Evolutionary conservation across 2,888 invertebrate genomes (phyloP).

Genomic region (Caradrina kadenii): DNA sequence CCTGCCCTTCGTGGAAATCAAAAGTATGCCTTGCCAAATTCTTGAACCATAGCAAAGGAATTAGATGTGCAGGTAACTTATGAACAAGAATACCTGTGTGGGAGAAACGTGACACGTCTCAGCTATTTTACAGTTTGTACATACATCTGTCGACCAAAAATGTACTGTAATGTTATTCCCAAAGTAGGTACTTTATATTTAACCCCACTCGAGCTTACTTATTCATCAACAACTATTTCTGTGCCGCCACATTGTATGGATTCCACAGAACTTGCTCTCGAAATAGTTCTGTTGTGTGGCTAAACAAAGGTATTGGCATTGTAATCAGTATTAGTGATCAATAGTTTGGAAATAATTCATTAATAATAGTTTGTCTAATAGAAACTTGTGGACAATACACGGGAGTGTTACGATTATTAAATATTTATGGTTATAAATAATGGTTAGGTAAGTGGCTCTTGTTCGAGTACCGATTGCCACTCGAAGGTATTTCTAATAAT

Average conservation of each 20-base stretch:
- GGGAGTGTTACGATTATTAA: conserved; percentile 12
- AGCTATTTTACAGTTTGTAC: too few relatives aligned
- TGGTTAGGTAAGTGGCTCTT: background rate
- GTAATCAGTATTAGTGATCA: conserved; percentile 18
- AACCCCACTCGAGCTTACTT: background rate
- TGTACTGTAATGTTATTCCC: too few relatives aligned
- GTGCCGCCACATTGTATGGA: conserved; percentile 9
- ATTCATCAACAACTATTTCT: conserved; percentile 21
- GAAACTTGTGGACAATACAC: conserved; percentile 22
- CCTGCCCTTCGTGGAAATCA: too few relatives aligned
- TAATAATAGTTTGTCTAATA: conserved; percentile 27
- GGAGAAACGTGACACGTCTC: too few relatives aligned
- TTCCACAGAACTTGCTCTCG: conserved; percentile 26
- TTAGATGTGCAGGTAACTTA: too few relatives aligned
- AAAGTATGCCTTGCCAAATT: too few relatives aligned
- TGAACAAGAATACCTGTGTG: too few relatives aligned
- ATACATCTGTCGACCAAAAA: too few relatives aligned
- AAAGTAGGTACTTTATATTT: conserved; percentile 1
- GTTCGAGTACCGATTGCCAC: background rate
- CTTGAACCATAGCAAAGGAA: too few relatives aligned
- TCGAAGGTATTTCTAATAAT: background rate
- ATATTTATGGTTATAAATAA: background rate
- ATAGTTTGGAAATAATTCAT: conserved; percentile 21
- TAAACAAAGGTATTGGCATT: conserved; percentile 21
- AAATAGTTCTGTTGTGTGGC: conserved; percentile 31